Evolutionary conservation across 1,140 invertebrate genomes (phyloP).

Genomic region (Laodelphax striatellus): DNA sequence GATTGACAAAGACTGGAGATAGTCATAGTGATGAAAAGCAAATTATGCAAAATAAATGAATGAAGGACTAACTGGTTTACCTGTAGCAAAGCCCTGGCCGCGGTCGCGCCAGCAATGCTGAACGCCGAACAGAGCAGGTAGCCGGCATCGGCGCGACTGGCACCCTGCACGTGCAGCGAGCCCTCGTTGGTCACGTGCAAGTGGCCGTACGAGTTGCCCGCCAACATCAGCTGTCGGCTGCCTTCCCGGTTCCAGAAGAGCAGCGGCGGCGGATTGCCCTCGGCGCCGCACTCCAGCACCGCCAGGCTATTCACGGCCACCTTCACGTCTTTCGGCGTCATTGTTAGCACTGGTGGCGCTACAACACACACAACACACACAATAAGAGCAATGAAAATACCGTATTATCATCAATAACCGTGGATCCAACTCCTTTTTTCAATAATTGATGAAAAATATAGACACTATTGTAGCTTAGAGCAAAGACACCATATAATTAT

Average conservation of each 20-base stretch:
- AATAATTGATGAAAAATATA: too few species aligned
- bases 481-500: too few species aligned
- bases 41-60: too few species aligned
- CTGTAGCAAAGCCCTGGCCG: conserved; percentile 61
- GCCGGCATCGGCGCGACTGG: conserved; percentile 68
- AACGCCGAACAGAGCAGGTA: conserved; percentile 79
- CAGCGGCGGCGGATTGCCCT: conserved; percentile 70
- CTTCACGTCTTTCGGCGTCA: conserved; percentile 62
- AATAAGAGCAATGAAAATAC: too few species aligned
- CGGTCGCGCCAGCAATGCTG: conserved; percentile 72
- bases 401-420: too few species aligned
- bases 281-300: conserved; percentile 67
- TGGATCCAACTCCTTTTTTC: too few species aligned
- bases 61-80: conserved; percentile 34
- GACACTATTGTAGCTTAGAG: too few species aligned
- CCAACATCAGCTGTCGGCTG: conserved; percentile 72
- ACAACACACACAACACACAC: too few species aligned
- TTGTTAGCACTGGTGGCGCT: conserved; percentile 69
- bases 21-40: too few species aligned
- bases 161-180: conserved; percentile 59
- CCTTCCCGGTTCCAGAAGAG: conserved; percentile 82
- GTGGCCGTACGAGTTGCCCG: conserved; percentile 60
- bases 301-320: conserved; percentile 63
- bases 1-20: too few species aligned
- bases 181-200: conserved; percentile 64